Evolutionary conservation across 2,113 vertebrate species (phyloP).

Genomic region (Rissa tridactyla): DNA sequence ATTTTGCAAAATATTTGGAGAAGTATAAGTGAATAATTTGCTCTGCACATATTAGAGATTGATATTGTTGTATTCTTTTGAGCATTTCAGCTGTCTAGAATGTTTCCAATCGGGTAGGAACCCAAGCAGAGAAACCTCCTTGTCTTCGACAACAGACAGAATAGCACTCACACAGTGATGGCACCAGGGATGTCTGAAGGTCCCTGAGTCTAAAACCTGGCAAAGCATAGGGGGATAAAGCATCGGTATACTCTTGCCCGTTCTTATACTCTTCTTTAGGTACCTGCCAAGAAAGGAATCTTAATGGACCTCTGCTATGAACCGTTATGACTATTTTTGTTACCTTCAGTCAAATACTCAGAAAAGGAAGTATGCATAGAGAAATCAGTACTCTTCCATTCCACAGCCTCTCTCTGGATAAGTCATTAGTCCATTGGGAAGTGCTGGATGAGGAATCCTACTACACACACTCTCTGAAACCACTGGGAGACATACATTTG

Average conservation of each 20-base stretch:
- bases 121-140: neutral
- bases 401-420: neutral
- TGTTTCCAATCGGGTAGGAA: neutral
- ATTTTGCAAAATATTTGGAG: conserved; percentile 29
- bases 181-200: neutral
- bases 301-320: neutral
- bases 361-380: neutral
- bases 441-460: neutral
- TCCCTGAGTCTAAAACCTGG: neutral
- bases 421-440: neutral
- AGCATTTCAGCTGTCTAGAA: neutral
- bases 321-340: neutral
- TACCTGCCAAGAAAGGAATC: neutral
- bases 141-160: neutral
- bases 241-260: neutral
- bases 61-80: neutral
- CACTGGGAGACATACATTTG: neutral
- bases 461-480: neutral
- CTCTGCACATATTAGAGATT: neutral
- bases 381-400: neutral
- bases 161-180: neutral
- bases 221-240: neutral
- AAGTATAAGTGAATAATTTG: neutral
- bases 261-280: neutral
- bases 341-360: neutral